Evolutionary conservation across 2,888 invertebrate species (phyloP), one percentile per base, ranked within the genome.

Genomic region (Liposcelis brunnea): DNA sequence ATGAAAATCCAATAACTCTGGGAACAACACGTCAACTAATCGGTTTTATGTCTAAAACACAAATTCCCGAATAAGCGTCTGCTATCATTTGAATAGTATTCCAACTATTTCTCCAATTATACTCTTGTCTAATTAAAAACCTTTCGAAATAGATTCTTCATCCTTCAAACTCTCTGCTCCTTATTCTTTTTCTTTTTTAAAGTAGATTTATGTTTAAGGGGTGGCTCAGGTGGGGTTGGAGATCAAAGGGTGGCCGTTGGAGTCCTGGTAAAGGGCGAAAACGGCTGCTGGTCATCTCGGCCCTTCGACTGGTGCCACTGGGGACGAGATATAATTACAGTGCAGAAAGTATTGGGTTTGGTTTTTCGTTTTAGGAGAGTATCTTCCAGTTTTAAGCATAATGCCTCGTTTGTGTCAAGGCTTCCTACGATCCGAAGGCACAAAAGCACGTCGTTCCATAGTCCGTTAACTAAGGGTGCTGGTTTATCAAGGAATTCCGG

Each of bases 321-420:
- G n/a, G n/a, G n/a, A n/a, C n/a, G n/a, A n/a, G n/a, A n/a, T n/a
- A n/a, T n/a, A n/a, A n/a, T n/a, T n/a, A n/a, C n/a, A n/a, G n/a
- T n/a, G n/a, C n/a, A n/a, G n/a, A n/a, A n/a, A n/a, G n/a, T 26
- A 26, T 26, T 26, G 8, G 26, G 26, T 26, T 26, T 26, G 26
- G 26, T 32, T 26, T 31, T 43, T 33, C 15, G 47, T 52, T 55
- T 53, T 52, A 80, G 79, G 67, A 74, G 79, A 59, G 76, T 77
- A 64, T 77, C 80, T 60, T 74, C 71, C 68, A 85, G 85, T 65
- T 89, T 86, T 74, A 87, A 89, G 72, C 85, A 86, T 73, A 89
- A 89, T 68, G 81, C 87, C 55, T 89, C 89, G 47, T 90, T 90
- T 69, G 87, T 89, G 62, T 85, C 87, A 59, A 77, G 89, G 55